Evolutionary conservation across 2,888 invertebrate genomes (phyloP).

Genomic region (Phyto melanocephala): DNA sequence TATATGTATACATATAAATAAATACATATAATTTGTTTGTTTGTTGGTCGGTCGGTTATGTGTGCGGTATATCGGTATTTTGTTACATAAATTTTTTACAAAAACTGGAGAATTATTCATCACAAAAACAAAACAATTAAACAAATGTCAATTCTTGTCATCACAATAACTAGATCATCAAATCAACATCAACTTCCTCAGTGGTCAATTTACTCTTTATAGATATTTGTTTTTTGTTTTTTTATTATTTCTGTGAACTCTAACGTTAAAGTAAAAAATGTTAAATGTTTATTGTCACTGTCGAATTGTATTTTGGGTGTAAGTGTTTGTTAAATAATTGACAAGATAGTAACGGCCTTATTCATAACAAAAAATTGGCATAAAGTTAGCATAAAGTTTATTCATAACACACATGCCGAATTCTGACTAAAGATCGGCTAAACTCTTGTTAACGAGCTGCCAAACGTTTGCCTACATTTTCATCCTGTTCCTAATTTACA

Average conservation of each 20-base stretch:
- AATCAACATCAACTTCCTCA: neutral
- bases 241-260: neutral
- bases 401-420: too few relatives aligned
- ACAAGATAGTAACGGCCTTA: conserved; percentile 11
- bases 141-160: neutral
- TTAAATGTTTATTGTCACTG: conserved; percentile 33
- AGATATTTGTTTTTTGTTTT: neutral
- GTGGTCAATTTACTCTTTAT: neutral
- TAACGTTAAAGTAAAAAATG: conserved; percentile 33
- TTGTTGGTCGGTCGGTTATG: neutral
- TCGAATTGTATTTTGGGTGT: conserved; percentile 59
- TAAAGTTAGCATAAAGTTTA: too few relatives aligned
- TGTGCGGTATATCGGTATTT: neutral
- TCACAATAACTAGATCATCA: neutral
- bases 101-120: neutral
- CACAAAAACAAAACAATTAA: neutral
- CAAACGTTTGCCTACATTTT: too few relatives aligned
- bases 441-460: too few relatives aligned
- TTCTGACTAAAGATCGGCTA: too few relatives aligned
- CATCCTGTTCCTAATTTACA: too few relatives aligned
- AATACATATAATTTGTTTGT: conserved; percentile 1
- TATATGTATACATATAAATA: neutral
- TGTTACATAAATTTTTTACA: neutral
- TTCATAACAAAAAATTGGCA: too few relatives aligned
- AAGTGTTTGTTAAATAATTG: conserved; percentile 60